These are phyloP conservation scores for Anseranas semipalmata DNA, from an alignment of 2,113 vertebrate genomes.

Conservation along the genomic window DNA sequence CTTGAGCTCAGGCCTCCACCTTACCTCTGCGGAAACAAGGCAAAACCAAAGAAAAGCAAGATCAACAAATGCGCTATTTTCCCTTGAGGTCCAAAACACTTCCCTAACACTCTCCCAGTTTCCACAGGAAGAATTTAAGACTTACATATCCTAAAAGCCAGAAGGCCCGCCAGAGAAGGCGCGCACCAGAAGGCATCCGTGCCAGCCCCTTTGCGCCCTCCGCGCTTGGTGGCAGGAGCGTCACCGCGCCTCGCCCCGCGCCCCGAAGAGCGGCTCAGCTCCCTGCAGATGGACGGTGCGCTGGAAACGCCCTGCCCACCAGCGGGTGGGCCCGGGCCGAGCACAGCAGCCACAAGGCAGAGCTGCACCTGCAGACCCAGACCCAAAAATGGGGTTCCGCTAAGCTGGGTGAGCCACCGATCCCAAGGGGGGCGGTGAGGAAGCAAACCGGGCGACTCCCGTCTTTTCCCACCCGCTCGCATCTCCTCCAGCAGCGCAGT, in stretches of 20 bases:
- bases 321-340: background rate
- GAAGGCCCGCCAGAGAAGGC: background rate
- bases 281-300: background rate
- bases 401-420: background rate
- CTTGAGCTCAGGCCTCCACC: background rate
- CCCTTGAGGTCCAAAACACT: background rate
- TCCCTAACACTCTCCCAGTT: background rate
- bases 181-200: background rate
- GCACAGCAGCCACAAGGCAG: background rate
- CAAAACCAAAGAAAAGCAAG: background rate
- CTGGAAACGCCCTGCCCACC: background rate
- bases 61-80: background rate
- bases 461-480: background rate
- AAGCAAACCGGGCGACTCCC: background rate
- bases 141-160: background rate
- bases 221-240: rapidly evolving
- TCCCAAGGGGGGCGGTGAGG: background rate
- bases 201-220: background rate
- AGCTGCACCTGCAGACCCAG: background rate
- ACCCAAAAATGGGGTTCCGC: background rate
- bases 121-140: background rate
- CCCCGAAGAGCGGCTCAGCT: background rate
- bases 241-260: background rate
- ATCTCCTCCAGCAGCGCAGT: background rate
- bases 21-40: background rate